Percentiles rank a stretch among this genome's conserved stretches.
Conservation (phyloP, 2,797 vertebrate species). For the Hydrocynus forskahlii region DNA sequence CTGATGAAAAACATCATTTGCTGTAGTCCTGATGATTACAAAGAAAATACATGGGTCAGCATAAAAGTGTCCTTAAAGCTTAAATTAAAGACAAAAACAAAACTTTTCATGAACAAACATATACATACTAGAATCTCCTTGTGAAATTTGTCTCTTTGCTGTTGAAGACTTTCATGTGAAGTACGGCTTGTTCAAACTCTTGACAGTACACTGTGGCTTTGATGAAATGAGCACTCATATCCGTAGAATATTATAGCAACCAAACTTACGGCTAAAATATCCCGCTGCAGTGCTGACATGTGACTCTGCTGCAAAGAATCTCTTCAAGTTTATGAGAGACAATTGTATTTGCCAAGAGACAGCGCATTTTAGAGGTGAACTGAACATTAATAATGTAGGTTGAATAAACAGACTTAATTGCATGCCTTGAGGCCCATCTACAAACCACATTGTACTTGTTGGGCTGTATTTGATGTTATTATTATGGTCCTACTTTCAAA, state of each 20-base stretch:
- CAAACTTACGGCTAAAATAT: constrained; percentile 55
- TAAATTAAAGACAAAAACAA: neutral
- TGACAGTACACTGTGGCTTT: constrained; percentile 33
- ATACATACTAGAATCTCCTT: neutral
- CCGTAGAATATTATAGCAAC: constrained; percentile 11
- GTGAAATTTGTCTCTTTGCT: constrained; percentile 1
- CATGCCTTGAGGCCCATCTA: constrained; percentile 23
- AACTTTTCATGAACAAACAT: neutral
- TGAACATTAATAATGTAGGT: constrained; percentile 29
- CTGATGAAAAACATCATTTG: constrained; percentile 31
- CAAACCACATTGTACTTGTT: constrained; percentile 17
- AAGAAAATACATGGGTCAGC: constrained; percentile 21
- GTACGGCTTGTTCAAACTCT: constrained; percentile 27
- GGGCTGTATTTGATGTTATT: constrained; percentile 40
- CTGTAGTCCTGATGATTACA: neutral
- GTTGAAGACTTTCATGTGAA: constrained; percentile 34
- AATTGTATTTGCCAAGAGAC: constrained; percentile 34
- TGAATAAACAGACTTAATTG: constrained; percentile 53
- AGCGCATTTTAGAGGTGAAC: constrained; percentile 1
- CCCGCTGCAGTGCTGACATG: constrained; percentile 41
- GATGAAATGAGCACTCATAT: constrained; percentile 37
- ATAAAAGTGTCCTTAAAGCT: constrained; percentile 11
- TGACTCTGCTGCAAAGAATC: constrained; percentile 25
- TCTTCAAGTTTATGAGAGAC: constrained; percentile 38
- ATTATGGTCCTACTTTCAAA: constrained; percentile 19